A percentile compares a stretch with the other conserved stretches of the same genome.
phyloP scores from a whole-genome alignment of 2,113 vertebrate species.

The Nanger granti region DNA sequence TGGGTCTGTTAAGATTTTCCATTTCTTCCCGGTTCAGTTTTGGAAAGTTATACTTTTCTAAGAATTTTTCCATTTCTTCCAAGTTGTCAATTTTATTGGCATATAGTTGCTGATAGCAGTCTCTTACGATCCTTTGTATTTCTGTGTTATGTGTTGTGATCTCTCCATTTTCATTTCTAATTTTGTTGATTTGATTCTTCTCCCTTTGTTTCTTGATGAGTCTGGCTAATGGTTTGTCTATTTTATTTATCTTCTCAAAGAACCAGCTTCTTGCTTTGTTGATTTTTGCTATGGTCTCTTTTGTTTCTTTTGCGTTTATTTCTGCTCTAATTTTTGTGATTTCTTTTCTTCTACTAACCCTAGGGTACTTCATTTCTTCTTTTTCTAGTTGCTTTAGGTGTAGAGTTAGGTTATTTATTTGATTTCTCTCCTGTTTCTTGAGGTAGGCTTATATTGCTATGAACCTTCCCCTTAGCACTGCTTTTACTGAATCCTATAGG shows the following conservation, averaged over 20 bases:
- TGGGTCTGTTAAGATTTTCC: neutral
- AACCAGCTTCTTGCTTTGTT: neutral
- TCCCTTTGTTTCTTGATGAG: neutral
- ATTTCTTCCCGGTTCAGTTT: neutral
- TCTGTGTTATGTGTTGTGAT: neutral
- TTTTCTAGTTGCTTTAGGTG: neutral
- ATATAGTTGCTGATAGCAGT: neutral
- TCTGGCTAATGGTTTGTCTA: neutral
- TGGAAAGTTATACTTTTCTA: neutral
- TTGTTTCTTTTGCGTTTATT: neutral
- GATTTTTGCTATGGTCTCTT: neutral
- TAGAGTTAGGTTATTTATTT: neutral
- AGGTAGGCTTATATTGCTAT: neutral
- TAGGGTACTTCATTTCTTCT: neutral
- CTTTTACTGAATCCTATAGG: neutral
- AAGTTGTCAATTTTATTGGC: neutral
- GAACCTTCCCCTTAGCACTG: neutral
- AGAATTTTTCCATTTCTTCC: neutral
- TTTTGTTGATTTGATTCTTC: neutral
- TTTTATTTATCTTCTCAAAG: neutral
- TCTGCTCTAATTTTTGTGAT: neutral
- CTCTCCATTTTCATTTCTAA: neutral
- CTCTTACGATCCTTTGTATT: neutral
- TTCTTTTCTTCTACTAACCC: neutral
- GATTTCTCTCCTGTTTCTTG: neutral